Percentiles rank a stretch among this genome's conserved stretches.
Conservation (phyloP, 1,140 invertebrate genomes). For the Camponotus floridanus region DNA sequence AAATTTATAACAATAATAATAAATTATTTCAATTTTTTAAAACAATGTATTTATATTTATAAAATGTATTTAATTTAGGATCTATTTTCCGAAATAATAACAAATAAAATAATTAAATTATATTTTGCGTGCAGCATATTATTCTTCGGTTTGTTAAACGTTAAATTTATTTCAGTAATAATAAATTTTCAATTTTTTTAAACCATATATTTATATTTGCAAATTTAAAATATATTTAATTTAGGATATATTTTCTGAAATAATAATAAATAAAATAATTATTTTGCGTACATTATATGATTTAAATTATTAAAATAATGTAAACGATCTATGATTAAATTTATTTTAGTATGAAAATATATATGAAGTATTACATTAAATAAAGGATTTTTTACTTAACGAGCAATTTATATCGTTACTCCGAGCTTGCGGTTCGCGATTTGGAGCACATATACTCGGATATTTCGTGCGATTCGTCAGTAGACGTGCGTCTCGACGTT, state of each 20-base stretch:
- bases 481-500: constrained; percentile 6
- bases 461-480: constrained; percentile 11
- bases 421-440: neutral
- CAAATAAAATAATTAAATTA: neutral
- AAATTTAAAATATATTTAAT: neutral
- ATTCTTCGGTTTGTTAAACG: neutral
- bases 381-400: neutral
- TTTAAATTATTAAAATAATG: neutral
- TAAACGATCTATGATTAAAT: neutral
- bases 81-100: neutral
- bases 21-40: neutral
- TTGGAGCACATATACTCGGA: neutral
- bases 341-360: neutral
- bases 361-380: neutral
- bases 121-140: neutral
- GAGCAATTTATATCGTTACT: neutral
- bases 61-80: neutral
- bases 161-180: neutral
- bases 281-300: neutral
- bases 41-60: neutral
- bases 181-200: neutral
- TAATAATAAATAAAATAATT: neutral
- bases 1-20: neutral
- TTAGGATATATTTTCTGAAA: neutral
- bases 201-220: neutral